A percentile compares a stretch with the other conserved stretches of the same genome.
Conservation (phyloP, 2,888 invertebrate species). For the Glyphotaelius pellucidus region DNA sequence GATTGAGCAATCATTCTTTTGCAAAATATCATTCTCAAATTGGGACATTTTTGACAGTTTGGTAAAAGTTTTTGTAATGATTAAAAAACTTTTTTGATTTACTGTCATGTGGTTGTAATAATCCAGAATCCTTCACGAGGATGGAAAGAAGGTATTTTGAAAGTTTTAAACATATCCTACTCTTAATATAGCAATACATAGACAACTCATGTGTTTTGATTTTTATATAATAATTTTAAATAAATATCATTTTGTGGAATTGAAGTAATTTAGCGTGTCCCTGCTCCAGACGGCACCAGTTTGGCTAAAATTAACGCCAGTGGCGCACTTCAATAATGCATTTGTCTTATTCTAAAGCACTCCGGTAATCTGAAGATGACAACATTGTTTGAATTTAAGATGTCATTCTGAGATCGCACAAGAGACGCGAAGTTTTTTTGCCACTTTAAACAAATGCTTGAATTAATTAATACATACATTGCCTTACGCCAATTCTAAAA, state of each 20-base stretch:
- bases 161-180: too few species aligned
- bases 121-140: too few species aligned
- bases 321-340: conserved; percentile 24
- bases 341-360: neutral
- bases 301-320: neutral
- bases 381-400: conserved; percentile 22
- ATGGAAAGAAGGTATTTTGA: too few species aligned
- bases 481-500: neutral
- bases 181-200: too few species aligned
- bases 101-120: too few species aligned
- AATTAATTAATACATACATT: neutral
- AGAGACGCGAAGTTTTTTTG: neutral
- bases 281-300: neutral
- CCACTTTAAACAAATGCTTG: neutral
- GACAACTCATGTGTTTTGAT: too few species aligned
- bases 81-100: too few species aligned
- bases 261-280: neutral
- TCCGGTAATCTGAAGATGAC: neutral
- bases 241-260: neutral
- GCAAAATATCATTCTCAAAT: too few species aligned
- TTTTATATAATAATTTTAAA: too few species aligned
- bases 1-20: too few species aligned
- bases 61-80: too few species aligned
- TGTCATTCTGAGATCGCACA: neutral
- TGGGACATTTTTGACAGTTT: too few species aligned